phyloP scores from a whole-genome alignment of 2,888 invertebrate species.

The Steinernema hermaphroditum region DNA sequence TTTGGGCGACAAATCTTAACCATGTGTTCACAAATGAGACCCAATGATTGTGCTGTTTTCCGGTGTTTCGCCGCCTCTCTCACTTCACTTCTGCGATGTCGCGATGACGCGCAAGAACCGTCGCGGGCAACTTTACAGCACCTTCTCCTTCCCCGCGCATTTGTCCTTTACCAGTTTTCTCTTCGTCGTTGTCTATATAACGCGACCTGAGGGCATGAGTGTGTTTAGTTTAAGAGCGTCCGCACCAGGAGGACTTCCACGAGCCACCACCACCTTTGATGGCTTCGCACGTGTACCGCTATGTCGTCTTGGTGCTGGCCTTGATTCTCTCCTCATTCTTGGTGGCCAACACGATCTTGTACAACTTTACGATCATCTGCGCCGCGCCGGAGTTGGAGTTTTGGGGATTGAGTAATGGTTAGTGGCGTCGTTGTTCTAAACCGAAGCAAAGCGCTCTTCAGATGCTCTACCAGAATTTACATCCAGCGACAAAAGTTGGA shows the following conservation, averaged over 20 bases:
- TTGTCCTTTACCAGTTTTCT: constrained; percentile 25
- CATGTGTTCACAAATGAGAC: no score
- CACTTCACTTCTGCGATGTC: neutral
- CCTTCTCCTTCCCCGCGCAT: neutral
- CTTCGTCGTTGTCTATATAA: constrained; percentile 1
- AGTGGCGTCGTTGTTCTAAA: no score
- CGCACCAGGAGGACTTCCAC: neutral
- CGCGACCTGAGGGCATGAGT: neutral
- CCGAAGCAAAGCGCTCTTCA: no score
- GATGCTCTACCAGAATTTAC: constrained; percentile 7
- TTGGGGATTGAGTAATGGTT: constrained; percentile 1
- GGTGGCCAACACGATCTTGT: neutral
- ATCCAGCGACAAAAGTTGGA: constrained; percentile 9
- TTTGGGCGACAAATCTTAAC: no score
- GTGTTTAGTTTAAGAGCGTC: constrained; percentile 3
- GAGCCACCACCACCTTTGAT: neutral
- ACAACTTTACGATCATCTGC: constrained; percentile 9
- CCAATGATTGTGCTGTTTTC: constrained; percentile 4
- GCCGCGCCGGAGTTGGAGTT: constrained; percentile 10
- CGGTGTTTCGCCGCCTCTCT: neutral
- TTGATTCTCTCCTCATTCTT: neutral
- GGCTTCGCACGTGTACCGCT: neutral
- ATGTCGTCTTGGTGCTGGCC: neutral
- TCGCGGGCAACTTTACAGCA: constrained; percentile 19
- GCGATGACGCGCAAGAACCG: neutral